Evolutionary conservation across 2,113 vertebrate species (phyloP).

Genomic region (Lophius piscatorius): DNA sequence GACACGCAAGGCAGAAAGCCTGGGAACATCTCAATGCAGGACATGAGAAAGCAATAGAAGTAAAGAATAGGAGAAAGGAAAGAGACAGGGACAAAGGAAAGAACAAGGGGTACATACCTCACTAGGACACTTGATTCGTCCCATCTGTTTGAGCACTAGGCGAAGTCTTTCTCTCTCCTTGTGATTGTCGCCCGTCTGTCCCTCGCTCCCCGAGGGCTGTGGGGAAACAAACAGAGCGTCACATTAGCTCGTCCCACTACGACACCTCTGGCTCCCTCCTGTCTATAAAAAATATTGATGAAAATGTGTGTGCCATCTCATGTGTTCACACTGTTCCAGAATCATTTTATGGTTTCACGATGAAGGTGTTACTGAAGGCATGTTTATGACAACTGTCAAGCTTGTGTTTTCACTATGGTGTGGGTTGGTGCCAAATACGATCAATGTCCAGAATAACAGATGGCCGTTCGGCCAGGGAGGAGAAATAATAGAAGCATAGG

Average conservation of each 20-base stretch:
- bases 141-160: conserved; percentile 96
- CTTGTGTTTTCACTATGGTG: conserved; percentile 59
- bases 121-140: conserved; percentile 93
- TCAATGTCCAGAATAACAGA: conserved; percentile 68
- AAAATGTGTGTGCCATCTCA: conserved; percentile 72
- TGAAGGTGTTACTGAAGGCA: conserved; percentile 66
- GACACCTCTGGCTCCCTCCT: conserved; percentile 10
- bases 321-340: conserved; percentile 45
- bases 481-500: conserved; percentile 19
- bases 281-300: conserved; percentile 8
- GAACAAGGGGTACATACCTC: conserved; percentile 81
- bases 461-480: conserved; percentile 56
- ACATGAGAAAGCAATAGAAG: conserved; percentile 12
- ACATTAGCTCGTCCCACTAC: conserved; percentile 41
- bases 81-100: conserved; percentile 27
- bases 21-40: conserved; percentile 35
- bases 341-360: conserved; percentile 70
- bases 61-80: conserved; percentile 21
- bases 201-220: conserved; percentile 86
- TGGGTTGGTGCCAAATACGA: conserved; percentile 57
- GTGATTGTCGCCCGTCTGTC: conserved; percentile 83
- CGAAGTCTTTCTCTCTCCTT: conserved; percentile 91
- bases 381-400: conserved; percentile 76
- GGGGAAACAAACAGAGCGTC: conserved; percentile 63
- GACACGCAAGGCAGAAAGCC: conserved; percentile 34